Evolutionary conservation across 1,140 invertebrate species (phyloP), one percentile per base, ranked within the genome.

Genomic region (Streblospio benedicti): DNA sequence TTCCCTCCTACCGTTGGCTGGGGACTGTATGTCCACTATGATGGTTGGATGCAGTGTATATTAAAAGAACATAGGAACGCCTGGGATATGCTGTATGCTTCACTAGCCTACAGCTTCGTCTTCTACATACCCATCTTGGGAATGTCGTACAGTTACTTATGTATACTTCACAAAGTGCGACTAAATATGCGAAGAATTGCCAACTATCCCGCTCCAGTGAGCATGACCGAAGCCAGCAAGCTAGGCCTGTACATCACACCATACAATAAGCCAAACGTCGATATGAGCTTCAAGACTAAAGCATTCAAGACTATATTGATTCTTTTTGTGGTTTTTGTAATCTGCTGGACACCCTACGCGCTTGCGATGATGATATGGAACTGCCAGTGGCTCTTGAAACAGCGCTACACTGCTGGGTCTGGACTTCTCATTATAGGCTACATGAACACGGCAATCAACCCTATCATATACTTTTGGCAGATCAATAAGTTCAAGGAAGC

Each of bases 231-330:
- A 12, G 56, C 35, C 27, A 62, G 45, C 3, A 61, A 52, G 30
- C 33, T 65, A 5, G 61, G 63, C 25, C 41, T n/a, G n/a, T n/a
- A n/a, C n/a, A n/a, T n/a, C n/a, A n/a, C 61, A 31, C 38, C 63
- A 0, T 25, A 49, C 6, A 54, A 38, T 16, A 62, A 50, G 27
- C n/a, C 54, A 4, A 43, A 59, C 16, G 56, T 65, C 47, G 65
- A 67, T 33, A 60, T 65, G 20, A 62, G 55, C 52, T 67, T 67
- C 31, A 67, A 67, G 49, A 65, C 63, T 1, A 43, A 63, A 3
- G 54, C 65, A 20, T 67, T 65, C 31, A 62, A 63, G 59, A 67
- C 65, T 14, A 65, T 67, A 16, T 47, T 67, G 30, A 59, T 65
- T 30, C 49, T 67, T 2, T 67, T 50, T 33, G 33, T 67, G 27